Percentiles rank a stretch among this genome's conserved stretches.
phyloP scores from a whole-genome alignment of 2,888 invertebrate species.

The Catonia carolina region DNA sequence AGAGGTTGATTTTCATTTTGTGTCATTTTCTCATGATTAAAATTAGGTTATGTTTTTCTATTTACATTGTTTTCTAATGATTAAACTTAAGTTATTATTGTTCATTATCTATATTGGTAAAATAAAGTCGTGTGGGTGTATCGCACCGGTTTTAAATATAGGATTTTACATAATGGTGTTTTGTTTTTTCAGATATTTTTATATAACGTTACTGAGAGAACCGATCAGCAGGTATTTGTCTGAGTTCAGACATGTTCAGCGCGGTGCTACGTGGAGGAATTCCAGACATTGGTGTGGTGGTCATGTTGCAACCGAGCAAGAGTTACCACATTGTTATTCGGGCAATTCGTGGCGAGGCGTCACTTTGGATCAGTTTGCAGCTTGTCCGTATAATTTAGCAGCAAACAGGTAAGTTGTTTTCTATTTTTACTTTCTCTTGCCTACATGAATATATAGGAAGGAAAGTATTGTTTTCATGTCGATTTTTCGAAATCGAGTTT shows the following conservation, averaged over 20 bases:
- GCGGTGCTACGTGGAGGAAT: conserved; percentile 95
- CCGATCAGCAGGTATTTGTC: conserved; percentile 91
- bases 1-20: no score
- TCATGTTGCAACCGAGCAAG: conserved; percentile 66
- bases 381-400: conserved; percentile 89
- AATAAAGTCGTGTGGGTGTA: no score
- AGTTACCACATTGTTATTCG: conserved; percentile 74
- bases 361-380: conserved; percentile 81
- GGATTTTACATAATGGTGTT: no score
- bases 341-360: conserved; percentile 85
- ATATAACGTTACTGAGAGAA: conserved; percentile 90
- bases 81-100: no score
- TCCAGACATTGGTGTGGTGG: conserved; percentile 57
- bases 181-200: conserved; percentile 69
- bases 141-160: no score
- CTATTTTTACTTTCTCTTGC: background rate
- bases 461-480: no score
- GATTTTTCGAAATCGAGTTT: no score
- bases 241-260: conserved; percentile 93
- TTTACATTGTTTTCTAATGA: no score
- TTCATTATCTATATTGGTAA: no score
- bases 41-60: no score
- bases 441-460: no score
- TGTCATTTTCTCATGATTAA: no score
- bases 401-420: conserved; percentile 57